Percentiles rank a stretch among this genome's conserved stretches.
phyloP scores from a whole-genome alignment of 1,140 invertebrate genomes.

The Periplaneta americana region DNA sequence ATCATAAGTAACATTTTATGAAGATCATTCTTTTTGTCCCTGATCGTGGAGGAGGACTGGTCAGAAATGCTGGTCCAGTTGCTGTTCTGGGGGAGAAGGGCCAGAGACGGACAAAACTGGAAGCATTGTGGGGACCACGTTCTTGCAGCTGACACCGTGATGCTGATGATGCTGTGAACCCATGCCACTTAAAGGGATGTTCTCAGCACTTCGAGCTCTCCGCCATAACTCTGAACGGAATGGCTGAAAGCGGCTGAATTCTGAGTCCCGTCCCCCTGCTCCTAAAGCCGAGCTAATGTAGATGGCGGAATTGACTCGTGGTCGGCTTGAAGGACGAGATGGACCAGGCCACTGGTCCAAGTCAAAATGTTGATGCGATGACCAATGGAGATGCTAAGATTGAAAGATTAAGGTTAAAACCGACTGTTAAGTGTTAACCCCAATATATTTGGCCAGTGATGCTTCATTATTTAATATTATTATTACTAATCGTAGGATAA shows the following conservation, averaged over 20 bases:
- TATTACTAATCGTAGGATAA: no score
- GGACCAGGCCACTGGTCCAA: slow-evolving; percentile 20
- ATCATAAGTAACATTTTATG: no score
- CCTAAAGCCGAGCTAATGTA: slow-evolving; percentile 24
- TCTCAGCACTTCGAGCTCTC: slow-evolving; percentile 57
- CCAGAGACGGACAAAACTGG: slow-evolving; percentile 70
- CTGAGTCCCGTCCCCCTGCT: slow-evolving; percentile 40
- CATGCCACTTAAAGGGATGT: slow-evolving; percentile 16
- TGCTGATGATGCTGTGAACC: background rate
- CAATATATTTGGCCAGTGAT: background rate
- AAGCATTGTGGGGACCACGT: slow-evolving; percentile 46
- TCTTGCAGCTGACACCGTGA: slow-evolving; percentile 36
- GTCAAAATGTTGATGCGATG: slow-evolving; percentile 21
- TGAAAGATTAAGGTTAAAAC: background rate
- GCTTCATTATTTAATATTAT: background rate
- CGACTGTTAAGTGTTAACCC: background rate
- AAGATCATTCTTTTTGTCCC: background rate
- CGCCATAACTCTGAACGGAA: slow-evolving; percentile 71
- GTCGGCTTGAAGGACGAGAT: slow-evolving; percentile 16
- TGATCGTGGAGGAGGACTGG: background rate
- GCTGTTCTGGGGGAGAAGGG: slow-evolving; percentile 67
- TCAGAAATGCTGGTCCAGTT: slow-evolving; percentile 24
- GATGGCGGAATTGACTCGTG: slow-evolving; percentile 29
- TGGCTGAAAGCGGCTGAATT: slow-evolving; percentile 69
- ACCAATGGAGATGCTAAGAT: slow-evolving; percentile 12